Conservation (phyloP, 2,113 vertebrate species). For the Austrofundulus limnaeus region DNA sequence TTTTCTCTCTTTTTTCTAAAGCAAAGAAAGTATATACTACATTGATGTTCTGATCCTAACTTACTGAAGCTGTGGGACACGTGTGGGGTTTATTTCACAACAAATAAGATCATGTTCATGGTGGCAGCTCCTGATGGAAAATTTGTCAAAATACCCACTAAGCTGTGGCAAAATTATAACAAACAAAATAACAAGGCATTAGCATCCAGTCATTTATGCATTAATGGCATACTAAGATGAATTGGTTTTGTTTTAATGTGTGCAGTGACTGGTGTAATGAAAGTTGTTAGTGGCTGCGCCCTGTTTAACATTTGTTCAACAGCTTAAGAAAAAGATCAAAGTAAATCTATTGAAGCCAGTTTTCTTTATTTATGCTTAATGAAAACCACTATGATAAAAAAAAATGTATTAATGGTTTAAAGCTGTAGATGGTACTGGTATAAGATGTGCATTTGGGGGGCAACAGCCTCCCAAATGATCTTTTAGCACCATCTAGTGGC, state of each 20-base stretch:
- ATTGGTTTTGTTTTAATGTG: too few species aligned
- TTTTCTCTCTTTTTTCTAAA: not conserved
- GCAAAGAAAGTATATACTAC: not conserved
- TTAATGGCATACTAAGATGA: not conserved
- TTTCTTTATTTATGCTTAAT: not conserved
- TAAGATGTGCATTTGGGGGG: not conserved
- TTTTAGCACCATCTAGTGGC: conserved; percentile 51
- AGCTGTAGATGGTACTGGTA: not conserved
- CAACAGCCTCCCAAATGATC: not conserved
- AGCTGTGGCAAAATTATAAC: not conserved
- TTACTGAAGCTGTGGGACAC: conserved; percentile 4
- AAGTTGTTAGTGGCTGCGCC: too few species aligned
- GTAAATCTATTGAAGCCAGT: not conserved
- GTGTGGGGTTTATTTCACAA: conserved; percentile 49
- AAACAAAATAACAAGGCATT: not conserved
- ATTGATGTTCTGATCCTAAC: conserved; percentile 4
- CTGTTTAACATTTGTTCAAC: too few species aligned
- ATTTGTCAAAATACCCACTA: conserved; percentile 8
- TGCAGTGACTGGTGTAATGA: too few species aligned
- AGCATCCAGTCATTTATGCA: not conserved
- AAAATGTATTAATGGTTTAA: not conserved
- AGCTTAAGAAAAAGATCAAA: too few species aligned
- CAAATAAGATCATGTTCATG: conserved; percentile 1
- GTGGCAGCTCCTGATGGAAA: not conserved
- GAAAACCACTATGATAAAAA: not conserved